Conservation (phyloP, 1,140 invertebrate genomes). For the Laodelphax striatellus region DNA sequence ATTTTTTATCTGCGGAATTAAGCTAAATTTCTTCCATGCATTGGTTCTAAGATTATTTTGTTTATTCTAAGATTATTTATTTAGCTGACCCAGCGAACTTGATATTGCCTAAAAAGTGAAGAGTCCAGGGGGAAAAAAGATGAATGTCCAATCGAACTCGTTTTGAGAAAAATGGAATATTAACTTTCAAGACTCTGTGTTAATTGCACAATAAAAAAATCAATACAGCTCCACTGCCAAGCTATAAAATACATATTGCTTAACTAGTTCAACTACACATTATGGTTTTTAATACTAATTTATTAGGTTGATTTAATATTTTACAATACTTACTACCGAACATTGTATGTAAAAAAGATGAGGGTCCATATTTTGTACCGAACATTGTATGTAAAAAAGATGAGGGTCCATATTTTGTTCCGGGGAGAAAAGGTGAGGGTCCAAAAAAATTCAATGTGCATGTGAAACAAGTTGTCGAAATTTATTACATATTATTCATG, state of each 20-base stretch:
- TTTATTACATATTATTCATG: neutral
- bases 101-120: too few relatives aligned
- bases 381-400: neutral
- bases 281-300: neutral
- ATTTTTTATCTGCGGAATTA: too few relatives aligned
- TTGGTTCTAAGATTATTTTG: too few relatives aligned
- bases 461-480: neutral
- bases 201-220: neutral
- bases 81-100: too few relatives aligned
- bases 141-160: constrained; percentile 1
- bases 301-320: neutral
- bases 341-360: neutral
- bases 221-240: neutral
- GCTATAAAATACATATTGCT: neutral
- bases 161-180: constrained; percentile 2
- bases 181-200: neutral
- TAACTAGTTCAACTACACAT: neutral
- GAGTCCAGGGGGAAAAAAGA: constrained; percentile 2
- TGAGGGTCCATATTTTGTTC: too few relatives aligned
- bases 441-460: neutral
- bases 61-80: too few relatives aligned
- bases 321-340: constrained; percentile 1
- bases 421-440: constrained; percentile 6
- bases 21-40: too few relatives aligned
- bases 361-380: too few relatives aligned